Conservation (phyloP, 2,888 invertebrate genomes). For the Agrypnus murinus region DNA sequence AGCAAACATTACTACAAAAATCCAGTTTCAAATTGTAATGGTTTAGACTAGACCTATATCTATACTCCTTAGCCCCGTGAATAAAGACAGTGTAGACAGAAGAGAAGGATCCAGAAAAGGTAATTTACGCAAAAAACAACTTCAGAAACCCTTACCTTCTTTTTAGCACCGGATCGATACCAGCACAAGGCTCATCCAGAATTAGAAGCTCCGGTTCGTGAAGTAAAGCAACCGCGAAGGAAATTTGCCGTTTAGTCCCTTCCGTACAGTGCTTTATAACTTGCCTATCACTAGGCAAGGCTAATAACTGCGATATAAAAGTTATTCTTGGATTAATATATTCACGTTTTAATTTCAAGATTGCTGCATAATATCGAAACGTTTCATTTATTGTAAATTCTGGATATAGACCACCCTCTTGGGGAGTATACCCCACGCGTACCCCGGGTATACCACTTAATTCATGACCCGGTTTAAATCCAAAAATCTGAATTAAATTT, state of each 20-base stretch:
- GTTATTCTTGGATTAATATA: slow-evolving; percentile 49
- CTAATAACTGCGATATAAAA: slow-evolving; percentile 45
- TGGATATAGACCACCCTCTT: slow-evolving; percentile 46
- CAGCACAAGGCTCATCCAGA: slow-evolving; percentile 94
- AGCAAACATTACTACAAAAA: too few relatives aligned
- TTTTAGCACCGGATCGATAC: slow-evolving; percentile 90
- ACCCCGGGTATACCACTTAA: slow-evolving; percentile 49
- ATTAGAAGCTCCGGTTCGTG: slow-evolving; percentile 92
- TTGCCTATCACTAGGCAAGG: slow-evolving; percentile 46
- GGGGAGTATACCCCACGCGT: slow-evolving; percentile 51
- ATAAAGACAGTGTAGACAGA: too few relatives aligned
- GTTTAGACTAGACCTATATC: too few relatives aligned
- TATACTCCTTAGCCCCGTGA: too few relatives aligned
- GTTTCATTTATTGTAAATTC: slow-evolving; percentile 52
- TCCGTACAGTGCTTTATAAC: slow-evolving; percentile 85
- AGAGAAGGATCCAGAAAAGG: too few relatives aligned
- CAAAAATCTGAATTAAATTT: slow-evolving; percentile 47
- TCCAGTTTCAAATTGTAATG: too few relatives aligned
- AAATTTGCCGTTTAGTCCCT: slow-evolving; percentile 91
- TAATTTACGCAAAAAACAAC: too few relatives aligned
- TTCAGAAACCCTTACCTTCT: slow-evolving; percentile 83
- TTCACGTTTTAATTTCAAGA: slow-evolving; percentile 40
- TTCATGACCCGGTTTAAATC: slow-evolving; percentile 47
- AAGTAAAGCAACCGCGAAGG: slow-evolving; percentile 89
- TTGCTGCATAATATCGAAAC: slow-evolving; percentile 47